These are phyloP conservation scores for Anguilla pacifica DNA, from an alignment of 2,797 vertebrate genomes.

Conservation along the genomic window DNA sequence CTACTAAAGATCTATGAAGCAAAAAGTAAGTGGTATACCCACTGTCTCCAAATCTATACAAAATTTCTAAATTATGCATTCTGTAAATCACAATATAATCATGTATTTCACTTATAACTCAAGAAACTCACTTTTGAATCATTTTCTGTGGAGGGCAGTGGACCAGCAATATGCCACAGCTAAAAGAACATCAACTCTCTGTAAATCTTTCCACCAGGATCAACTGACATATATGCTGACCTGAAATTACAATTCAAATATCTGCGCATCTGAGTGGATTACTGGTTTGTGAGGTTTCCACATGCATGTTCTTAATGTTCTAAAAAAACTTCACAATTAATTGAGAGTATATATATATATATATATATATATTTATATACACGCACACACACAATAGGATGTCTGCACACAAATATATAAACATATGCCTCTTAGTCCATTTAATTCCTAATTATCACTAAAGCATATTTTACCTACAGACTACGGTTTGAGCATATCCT, in stretches of 20 bases:
- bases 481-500: background rate
- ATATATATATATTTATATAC: background rate
- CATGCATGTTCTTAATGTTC: background rate
- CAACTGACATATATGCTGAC: background rate
- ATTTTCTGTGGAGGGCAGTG: background rate
- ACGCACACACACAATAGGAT: background rate
- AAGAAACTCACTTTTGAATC: background rate
- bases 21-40: too few species aligned
- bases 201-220: background rate
- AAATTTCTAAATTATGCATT: too few species aligned
- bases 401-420: background rate
- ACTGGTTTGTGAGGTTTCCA: constrained; percentile 13
- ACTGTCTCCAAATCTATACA: too few species aligned
- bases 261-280: constrained; percentile 9
- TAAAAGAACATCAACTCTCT: background rate
- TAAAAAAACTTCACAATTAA: background rate
- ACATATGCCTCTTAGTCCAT: background rate
- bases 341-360: background rate
- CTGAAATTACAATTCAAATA: background rate
- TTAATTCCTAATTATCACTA: background rate
- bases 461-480: background rate
- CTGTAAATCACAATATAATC: too few species aligned
- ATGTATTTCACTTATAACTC: too few species aligned
- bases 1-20: too few species aligned
- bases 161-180: background rate